Conservation (phyloP, 2,113 vertebrate species). For the Sinocyclocheilus rhinocerous region DNA sequence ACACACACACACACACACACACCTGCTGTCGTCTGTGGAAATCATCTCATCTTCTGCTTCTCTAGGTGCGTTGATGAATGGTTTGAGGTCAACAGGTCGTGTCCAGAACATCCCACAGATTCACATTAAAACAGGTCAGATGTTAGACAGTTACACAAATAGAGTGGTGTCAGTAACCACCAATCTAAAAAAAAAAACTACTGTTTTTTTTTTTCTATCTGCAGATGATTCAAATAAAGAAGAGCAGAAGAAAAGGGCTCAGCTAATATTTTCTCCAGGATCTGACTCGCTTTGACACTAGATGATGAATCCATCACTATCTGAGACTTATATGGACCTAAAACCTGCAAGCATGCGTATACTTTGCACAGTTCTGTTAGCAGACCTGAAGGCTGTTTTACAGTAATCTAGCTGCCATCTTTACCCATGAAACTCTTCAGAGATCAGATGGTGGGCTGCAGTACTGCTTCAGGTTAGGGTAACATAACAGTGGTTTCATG, state of each 20-base stretch:
- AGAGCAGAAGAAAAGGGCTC: neutral
- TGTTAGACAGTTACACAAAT: neutral
- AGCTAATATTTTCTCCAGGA: neutral
- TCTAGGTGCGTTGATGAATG: constrained; percentile 66
- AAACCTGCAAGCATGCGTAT: neutral
- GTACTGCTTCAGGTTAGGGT: neutral
- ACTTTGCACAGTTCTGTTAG: neutral
- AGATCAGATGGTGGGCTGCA: neutral
- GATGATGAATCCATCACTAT: neutral
- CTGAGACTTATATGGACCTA: neutral
- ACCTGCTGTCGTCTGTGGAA: constrained; percentile 73
- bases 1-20: neutral
- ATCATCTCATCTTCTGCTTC: too few relatives aligned
- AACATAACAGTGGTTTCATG: neutral
- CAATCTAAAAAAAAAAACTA: neutral
- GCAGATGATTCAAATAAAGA: neutral
- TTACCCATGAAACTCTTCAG: neutral
- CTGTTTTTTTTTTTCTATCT: neutral
- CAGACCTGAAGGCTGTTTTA: neutral
- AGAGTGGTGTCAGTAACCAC: neutral
- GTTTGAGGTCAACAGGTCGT: constrained; percentile 98
- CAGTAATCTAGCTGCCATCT: neutral
- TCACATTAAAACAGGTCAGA: constrained; percentile 66
- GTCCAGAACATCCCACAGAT: constrained; percentile 94
- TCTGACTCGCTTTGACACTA: neutral